Base-by-base conservation (phyloP, 2,797 vertebrate genomes). In the Labeo calbasu region DNA sequence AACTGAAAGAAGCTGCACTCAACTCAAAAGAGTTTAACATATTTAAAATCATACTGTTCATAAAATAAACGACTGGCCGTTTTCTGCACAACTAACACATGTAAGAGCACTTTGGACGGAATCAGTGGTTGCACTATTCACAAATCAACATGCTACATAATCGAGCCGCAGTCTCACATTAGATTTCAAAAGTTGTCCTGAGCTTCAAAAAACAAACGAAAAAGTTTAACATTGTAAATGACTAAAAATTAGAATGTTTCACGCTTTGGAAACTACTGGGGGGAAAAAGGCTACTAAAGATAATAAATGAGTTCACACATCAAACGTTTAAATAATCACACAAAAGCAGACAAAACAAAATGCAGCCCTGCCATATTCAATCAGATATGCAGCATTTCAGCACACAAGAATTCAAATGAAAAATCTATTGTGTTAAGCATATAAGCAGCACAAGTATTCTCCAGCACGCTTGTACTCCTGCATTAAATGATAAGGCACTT, bases 51-150 rank as follows among this genome's bases (percentile, higher is more conserved):
- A 85, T 77, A 75, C 43, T 57, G 36, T 88, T 89, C 81, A 83
- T 77, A 88, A 86, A 66, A 66, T 53, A 70, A 87, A 63, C 1
- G 2, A 79, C 21, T 40, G 84, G 87, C 77, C 23, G 23, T 55
- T 81, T 40, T 83, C 7, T 86, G 88, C 82, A 46, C 25, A 83
- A 89, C 87, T 92, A 82, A 91, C 90, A 89, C 17, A 19, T 19
- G 14, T 66, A 83, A 69, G 84, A 91, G 89, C 17, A 61, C 86
- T 23, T 61, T 77, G 85, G 90, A 92, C 72, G 46, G 88, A 68
- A 87, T 91, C 90, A 94, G 91, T 92, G 88, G 77, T 88, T 23
- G 40, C 19, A 81, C 36, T 76, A 82, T 92, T 89, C 87, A 93
- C 88, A 88, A 81, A 85, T 46, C 80, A 77, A 70, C 28, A 73